Evolutionary conservation across 2,888 invertebrate species (phyloP).

Genomic region (Drosophila peninsularis): DNA sequence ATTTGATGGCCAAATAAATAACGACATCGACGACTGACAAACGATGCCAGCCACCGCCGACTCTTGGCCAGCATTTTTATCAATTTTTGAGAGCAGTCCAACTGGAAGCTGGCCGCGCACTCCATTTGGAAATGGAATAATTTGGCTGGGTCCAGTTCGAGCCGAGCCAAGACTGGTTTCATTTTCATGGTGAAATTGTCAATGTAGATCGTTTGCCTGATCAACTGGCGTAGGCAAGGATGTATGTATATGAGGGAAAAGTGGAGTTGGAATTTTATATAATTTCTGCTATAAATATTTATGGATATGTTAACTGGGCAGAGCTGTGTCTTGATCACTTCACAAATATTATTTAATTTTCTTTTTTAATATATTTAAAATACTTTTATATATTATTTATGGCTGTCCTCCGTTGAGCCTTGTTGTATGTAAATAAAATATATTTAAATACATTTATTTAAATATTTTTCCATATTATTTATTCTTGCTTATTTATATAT

Average conservation of each 20-base stretch:
- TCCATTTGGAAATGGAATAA: slow-evolving; percentile 19
- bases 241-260: not conserved
- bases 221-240: not conserved
- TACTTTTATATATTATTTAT: too few relatives aligned
- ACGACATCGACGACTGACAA: slow-evolving; percentile 3
- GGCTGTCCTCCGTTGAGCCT: too few relatives aligned
- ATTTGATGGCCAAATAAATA: slow-evolving; percentile 15
- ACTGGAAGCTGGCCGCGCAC: slow-evolving; percentile 10
- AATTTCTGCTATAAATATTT: too few relatives aligned
- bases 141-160: slow-evolving; percentile 13
- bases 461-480: too few relatives aligned
- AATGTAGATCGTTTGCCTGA: not conserved
- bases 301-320: not conserved
- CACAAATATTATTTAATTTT: too few relatives aligned
- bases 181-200: slow-evolving; percentile 38
- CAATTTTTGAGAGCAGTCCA: slow-evolving; percentile 28
- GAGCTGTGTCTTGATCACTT: not conserved
- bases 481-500: too few relatives aligned
- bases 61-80: slow-evolving; percentile 23
- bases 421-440: too few relatives aligned
- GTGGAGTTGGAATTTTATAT: not conserved
- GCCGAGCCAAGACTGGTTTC: slow-evolving; percentile 12
- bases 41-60: slow-evolving; percentile 9
- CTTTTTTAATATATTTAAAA: too few relatives aligned
- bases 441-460: too few relatives aligned